phyloP scores from a whole-genome alignment of 1,140 invertebrate species.

The Lineus longissimus region DNA sequence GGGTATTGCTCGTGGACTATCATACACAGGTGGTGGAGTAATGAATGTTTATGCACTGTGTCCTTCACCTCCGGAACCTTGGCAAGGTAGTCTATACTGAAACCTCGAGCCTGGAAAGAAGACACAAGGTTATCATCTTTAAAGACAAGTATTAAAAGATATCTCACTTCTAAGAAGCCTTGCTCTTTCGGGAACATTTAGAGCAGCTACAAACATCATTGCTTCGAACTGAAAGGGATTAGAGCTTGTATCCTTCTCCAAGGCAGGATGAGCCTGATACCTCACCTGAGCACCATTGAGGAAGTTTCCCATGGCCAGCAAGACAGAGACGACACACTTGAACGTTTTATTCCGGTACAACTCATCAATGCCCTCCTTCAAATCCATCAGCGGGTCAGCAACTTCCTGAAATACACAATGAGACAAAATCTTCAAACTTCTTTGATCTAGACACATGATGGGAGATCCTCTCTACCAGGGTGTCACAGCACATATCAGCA shows the following conservation, averaged over 20 bases:
- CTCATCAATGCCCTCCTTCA: constrained; percentile 92
- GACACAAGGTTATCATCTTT: too few relatives aligned
- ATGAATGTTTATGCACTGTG: constrained; percentile 95
- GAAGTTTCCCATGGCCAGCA: constrained; percentile 94
- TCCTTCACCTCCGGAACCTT: constrained; percentile 99
- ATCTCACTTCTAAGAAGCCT: too few relatives aligned
- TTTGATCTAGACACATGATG: not conserved
- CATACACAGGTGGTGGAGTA: constrained; percentile 94
- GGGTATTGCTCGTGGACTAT: constrained; percentile 96
- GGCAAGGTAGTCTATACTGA: constrained; percentile 94
- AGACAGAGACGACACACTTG: constrained; percentile 84
- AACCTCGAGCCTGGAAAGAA: constrained; percentile 77
- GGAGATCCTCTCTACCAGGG: constrained; percentile 3
- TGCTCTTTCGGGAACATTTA: too few relatives aligned
- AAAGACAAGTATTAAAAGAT: too few relatives aligned
- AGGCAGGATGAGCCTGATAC: too few relatives aligned
- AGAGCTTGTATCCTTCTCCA: too few relatives aligned
- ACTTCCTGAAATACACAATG: constrained; percentile 71
- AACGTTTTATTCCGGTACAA: constrained; percentile 79
- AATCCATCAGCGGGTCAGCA: constrained; percentile 95
- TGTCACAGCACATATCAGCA: not conserved
- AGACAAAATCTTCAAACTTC: not conserved
- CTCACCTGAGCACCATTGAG: constrained; percentile 85
- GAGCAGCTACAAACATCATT: too few relatives aligned
- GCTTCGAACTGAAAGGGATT: too few relatives aligned